Conservation (phyloP, 2,888 invertebrate genomes). For the Megalurothrips usitatus region DNA sequence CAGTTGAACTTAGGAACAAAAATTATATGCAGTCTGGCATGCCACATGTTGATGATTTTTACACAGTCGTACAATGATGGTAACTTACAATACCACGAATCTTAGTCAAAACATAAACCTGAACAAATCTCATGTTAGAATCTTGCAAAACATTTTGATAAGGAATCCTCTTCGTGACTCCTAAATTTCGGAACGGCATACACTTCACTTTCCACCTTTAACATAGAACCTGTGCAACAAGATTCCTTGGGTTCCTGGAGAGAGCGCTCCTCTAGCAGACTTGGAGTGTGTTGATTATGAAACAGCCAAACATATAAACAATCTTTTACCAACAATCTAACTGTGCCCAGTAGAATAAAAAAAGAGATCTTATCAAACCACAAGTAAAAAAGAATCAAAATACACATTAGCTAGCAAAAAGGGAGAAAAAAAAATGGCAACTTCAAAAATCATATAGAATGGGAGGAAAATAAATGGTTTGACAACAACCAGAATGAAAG, state of each 20-base stretch:
- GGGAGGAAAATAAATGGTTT: constrained; percentile 19
- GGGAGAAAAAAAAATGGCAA: constrained; percentile 28
- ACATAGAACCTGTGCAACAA: background rate
- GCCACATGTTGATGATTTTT: too few relatives aligned
- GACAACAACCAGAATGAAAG: too few relatives aligned
- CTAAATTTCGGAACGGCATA: background rate
- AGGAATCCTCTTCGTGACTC: background rate
- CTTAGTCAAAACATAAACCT: too few relatives aligned
- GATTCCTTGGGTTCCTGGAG: constrained; percentile 24
- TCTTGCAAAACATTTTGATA: background rate
- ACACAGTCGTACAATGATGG: too few relatives aligned
- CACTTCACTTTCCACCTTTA: background rate
- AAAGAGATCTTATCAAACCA: too few relatives aligned
- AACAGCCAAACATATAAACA: constrained; percentile 25
- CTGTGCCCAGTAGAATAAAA: background rate
- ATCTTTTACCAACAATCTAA: constrained; percentile 1
- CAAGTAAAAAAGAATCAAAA: background rate
- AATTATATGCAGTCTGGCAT: too few relatives aligned
- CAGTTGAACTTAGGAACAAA: too few relatives aligned
- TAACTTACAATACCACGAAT: too few relatives aligned
- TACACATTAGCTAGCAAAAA: background rate
- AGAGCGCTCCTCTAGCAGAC: constrained; percentile 15
- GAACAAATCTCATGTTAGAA: background rate
- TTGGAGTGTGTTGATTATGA: constrained; percentile 25
- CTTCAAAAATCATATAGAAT: background rate